Evolutionary conservation across 2,113 vertebrate genomes (phyloP).

Genomic region (Columba janthina): DNA sequence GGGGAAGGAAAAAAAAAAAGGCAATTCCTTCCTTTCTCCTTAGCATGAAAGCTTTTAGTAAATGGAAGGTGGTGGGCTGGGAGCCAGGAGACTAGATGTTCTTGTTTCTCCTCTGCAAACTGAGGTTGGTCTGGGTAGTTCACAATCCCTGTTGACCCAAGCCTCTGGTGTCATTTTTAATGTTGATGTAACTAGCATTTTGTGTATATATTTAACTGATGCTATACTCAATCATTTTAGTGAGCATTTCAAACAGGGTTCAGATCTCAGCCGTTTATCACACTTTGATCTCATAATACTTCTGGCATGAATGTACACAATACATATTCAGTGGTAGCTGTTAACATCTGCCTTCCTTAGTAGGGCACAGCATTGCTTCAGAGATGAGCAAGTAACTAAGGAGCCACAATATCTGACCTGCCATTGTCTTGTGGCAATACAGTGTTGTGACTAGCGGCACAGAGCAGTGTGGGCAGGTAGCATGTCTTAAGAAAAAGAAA

Average conservation of each 20-base stretch:
- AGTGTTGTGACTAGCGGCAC: fast-evolving
- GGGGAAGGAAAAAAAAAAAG: fast-evolving
- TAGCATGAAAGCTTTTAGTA: not conserved
- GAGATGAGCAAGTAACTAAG: not conserved
- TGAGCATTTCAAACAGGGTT: not conserved
- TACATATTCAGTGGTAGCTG: not conserved
- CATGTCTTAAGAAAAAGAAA: not conserved
- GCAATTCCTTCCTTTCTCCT: not conserved
- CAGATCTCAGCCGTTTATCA: not conserved
- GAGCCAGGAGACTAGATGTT: not conserved
- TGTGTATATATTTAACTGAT: not conserved
- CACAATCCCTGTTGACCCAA: not conserved
- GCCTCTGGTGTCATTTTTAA: not conserved
- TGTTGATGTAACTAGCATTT: not conserved
- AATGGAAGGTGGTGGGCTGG: not conserved
- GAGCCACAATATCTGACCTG: not conserved
- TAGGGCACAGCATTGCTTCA: not conserved
- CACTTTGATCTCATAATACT: not conserved
- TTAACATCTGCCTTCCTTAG: not conserved
- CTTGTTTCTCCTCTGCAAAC: not conserved
- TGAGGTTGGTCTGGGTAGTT: not conserved
- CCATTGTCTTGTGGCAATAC: not conserved
- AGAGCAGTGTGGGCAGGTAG: not conserved
- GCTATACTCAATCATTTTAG: not conserved
- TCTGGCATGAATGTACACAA: not conserved